phyloP scores from a whole-genome alignment of 2,113 vertebrate species.

The Athene cunicularia region DNA sequence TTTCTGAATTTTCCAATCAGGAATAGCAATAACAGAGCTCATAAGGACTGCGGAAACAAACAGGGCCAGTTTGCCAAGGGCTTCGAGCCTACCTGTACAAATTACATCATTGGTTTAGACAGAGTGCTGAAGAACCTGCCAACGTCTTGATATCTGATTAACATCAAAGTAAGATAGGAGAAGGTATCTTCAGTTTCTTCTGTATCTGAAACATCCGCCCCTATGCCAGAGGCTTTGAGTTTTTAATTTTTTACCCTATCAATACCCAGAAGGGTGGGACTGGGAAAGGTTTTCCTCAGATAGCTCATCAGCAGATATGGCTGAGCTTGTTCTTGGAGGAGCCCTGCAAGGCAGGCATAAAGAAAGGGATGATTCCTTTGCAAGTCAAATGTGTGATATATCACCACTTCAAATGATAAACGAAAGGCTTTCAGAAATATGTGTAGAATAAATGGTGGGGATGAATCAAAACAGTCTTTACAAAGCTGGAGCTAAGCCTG shows the following conservation, averaged over 20 bases:
- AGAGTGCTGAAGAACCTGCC: not conserved
- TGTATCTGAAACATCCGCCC: not conserved
- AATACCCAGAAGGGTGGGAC: not conserved
- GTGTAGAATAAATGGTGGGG: not conserved
- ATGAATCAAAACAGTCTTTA: not conserved
- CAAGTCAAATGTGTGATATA: not conserved
- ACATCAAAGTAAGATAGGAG: slow-evolving; percentile 3
- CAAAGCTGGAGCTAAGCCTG: not conserved
- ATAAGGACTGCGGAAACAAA: not conserved
- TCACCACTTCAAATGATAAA: not conserved
- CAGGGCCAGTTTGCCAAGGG: not conserved
- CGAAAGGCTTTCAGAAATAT: not conserved
- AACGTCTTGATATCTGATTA: not conserved
- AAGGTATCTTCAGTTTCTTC: not conserved
- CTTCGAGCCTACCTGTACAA: not conserved
- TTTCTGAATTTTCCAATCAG: not conserved
- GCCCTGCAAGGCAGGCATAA: slow-evolving; percentile 2
- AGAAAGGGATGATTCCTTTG: not conserved
- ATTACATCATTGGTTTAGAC: not conserved
- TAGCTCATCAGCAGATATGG: not conserved
- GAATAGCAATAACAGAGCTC: not conserved
- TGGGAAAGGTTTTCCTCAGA: slow-evolving; percentile 20
- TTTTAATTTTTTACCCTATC: slow-evolving; percentile 29
- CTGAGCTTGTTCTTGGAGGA: slow-evolving; percentile 7
- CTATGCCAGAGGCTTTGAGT: slow-evolving; percentile 12